Evolutionary conservation across 2,113 vertebrate genomes (phyloP).

Genomic region (Tragelaphus scriptus): DNA sequence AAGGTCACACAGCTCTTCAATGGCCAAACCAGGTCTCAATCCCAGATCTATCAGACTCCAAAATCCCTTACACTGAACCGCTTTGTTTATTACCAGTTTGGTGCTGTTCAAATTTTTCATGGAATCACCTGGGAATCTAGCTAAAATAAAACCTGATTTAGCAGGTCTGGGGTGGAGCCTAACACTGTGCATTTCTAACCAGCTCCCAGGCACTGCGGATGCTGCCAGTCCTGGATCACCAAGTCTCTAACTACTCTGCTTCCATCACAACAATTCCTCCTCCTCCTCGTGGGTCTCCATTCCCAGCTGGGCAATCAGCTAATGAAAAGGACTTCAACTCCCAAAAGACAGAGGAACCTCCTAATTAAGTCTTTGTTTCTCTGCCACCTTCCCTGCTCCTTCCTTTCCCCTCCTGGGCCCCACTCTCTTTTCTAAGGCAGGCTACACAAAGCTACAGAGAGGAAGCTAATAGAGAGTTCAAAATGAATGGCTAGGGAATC

Average conservation of each 20-base stretch:
- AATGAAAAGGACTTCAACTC: constrained; percentile 26
- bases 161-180: not conserved
- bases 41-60: not conserved
- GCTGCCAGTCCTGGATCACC: not conserved
- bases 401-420: not conserved
- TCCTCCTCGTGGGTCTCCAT: not conserved
- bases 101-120: not conserved
- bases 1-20: constrained; percentile 31
- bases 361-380: constrained; percentile 47
- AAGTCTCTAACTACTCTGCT: not conserved
- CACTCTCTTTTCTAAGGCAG: not conserved
- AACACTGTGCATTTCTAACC: not conserved
- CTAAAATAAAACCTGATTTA: constrained; percentile 37
- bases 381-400: not conserved
- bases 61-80: not conserved
- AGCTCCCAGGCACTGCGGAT: not conserved
- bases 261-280: not conserved
- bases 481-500: not conserved
- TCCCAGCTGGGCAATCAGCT: constrained; percentile 8
- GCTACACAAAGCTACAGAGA: not conserved
- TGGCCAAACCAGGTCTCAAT: constrained; percentile 27
- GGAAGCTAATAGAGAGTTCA: not conserved
- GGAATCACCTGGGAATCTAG: constrained; percentile 26
- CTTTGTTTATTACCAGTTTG: not conserved
- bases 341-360: not conserved